A percentile compares a stretch with the other conserved stretches of the same genome.
These are phyloP conservation scores for Gyrodactylus salaris DNA, from an alignment of 1,140 invertebrate genomes.

Conservation along the genomic window DNA sequence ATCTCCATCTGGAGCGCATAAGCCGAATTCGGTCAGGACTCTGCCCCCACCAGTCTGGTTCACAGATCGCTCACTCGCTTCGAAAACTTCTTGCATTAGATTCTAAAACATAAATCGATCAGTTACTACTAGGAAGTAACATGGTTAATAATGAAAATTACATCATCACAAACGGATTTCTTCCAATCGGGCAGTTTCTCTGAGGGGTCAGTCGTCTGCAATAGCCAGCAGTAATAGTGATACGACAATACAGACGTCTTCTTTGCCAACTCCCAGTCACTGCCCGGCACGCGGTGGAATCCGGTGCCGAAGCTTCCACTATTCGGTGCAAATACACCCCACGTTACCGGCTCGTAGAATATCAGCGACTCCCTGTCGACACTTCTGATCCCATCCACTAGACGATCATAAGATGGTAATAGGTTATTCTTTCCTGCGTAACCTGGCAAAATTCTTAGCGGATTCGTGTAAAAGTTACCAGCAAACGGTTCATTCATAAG, in stretches of 20 bases:
- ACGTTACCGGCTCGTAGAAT: slow-evolving; percentile 14
- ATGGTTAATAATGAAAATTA: slow-evolving; percentile 7
- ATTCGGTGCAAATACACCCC: slow-evolving; percentile 11
- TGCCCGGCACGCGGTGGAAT: slow-evolving; percentile 11
- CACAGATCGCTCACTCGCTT: slow-evolving; percentile 7
- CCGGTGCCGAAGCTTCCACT: slow-evolving; percentile 10
- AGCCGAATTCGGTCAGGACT: slow-evolving; percentile 13
- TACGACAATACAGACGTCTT: slow-evolving; percentile 11
- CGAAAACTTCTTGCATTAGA: slow-evolving; percentile 8
- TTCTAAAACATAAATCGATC: not conserved
- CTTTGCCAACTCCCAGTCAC: not conserved
- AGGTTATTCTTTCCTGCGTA: slow-evolving; percentile 11
- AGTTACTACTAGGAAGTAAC: not conserved
- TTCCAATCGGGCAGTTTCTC: slow-evolving; percentile 8
- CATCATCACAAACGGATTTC: slow-evolving; percentile 10
- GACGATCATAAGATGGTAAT: slow-evolving; percentile 11
- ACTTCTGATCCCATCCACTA: slow-evolving; percentile 10
- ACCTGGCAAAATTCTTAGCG: slow-evolving; percentile 11
- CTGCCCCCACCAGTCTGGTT: slow-evolving; percentile 10
- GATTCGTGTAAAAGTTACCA: slow-evolving; percentile 11
- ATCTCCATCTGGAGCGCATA: slow-evolving; percentile 11
- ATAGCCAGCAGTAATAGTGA: slow-evolving; percentile 14
- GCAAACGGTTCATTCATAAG: slow-evolving; percentile 14
- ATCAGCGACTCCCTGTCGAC: slow-evolving; percentile 11
- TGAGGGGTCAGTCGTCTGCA: slow-evolving; percentile 9